Evolutionary conservation across 2,113 vertebrate genomes (phyloP).

Genomic region (Henicopernis longicauda): DNA sequence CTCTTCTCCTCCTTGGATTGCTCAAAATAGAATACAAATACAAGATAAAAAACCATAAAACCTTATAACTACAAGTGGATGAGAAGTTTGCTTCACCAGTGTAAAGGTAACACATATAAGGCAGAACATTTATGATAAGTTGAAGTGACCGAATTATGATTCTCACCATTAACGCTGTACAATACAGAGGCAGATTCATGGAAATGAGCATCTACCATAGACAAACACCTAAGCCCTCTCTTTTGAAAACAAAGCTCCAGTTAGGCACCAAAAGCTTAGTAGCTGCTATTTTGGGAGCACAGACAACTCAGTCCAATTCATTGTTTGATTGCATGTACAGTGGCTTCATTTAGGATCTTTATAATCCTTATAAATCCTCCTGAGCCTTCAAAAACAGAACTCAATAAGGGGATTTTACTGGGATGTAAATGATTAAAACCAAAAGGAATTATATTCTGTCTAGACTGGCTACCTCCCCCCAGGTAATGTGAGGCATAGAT

Average conservation of each 20-base stretch:
- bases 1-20: background rate
- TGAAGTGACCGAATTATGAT: background rate
- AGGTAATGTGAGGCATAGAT: background rate
- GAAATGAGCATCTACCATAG: background rate
- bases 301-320: background rate
- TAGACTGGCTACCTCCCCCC: background rate
- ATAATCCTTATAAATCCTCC: conserved; percentile 11
- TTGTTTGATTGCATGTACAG: background rate
- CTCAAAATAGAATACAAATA: background rate
- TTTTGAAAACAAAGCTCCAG: background rate
- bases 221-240: background rate
- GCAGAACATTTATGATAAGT: background rate
- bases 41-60: background rate
- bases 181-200: background rate
- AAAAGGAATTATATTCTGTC: background rate
- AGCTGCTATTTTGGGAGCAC: background rate
- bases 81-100: background rate
- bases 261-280: background rate
- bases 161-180: background rate
- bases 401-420: background rate
- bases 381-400: conserved; percentile 6
- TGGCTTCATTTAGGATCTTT: background rate
- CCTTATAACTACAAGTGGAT: background rate
- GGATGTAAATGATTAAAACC: background rate
- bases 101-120: accelerated